phyloP scores from a whole-genome alignment of 2,888 invertebrate species.

The Calliopum simillimum region DNA sequence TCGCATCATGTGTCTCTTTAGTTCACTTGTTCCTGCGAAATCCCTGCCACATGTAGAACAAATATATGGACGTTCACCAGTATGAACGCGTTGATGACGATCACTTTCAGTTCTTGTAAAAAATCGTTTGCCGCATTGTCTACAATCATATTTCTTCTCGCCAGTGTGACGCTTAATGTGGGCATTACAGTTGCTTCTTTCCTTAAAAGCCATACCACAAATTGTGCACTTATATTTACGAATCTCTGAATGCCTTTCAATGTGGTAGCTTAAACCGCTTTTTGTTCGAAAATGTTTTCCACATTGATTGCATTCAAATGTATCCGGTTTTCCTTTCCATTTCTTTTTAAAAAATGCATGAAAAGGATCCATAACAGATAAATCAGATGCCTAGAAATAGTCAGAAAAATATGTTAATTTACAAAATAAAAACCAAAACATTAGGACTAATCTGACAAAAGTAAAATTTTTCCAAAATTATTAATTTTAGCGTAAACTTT shows the following conservation, averaged over 20 bases:
- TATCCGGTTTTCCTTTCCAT: background rate
- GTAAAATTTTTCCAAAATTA: too few relatives aligned
- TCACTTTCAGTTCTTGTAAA: conserved; percentile 42
- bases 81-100: conserved; percentile 42
- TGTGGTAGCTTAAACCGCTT: background rate
- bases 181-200: conserved; percentile 41
- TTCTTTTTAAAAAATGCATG: too few relatives aligned
- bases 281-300: background rate
- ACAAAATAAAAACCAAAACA: too few relatives aligned
- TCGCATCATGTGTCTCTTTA: conserved; percentile 38
- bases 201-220: conserved; percentile 44
- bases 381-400: too few relatives aligned
- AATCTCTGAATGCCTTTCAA: conserved; percentile 14
- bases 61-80: conserved; percentile 45
- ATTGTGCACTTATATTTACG: conserved; percentile 43
- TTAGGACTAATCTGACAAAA: too few relatives aligned
- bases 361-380: too few relatives aligned
- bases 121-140: conserved; percentile 41
- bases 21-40: background rate
- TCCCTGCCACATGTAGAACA: conserved; percentile 44
- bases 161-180: conserved; percentile 45
- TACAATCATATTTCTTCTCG: conserved; percentile 40
- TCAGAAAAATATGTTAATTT: too few relatives aligned
- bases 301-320: conserved; percentile 15
- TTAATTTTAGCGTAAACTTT: too few relatives aligned